Evolutionary conservation across 64 coral and sea anemone genomes (phyloP), one percentile per base, ranked within the genome.

Genomic region (Platygyra sinensis): DNA sequence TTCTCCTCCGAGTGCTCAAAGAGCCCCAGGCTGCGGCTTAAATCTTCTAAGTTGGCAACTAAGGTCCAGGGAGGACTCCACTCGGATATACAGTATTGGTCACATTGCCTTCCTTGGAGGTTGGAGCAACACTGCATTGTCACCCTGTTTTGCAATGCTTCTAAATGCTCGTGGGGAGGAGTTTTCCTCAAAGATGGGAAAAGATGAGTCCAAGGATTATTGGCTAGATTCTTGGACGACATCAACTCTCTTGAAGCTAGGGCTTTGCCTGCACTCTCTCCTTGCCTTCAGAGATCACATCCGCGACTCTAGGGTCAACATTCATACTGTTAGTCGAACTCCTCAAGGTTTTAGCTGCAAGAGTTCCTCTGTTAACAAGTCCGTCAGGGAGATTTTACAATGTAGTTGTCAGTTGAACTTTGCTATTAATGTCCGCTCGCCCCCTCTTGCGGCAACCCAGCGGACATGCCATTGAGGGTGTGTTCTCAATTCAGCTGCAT

Each of bases 181-280:
- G 75, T 79, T 24, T 59, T n/a, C 5, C n/a, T 42, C 4, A 29
- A 78, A 13, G 74, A 69, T 46, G 55, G 76, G 4, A 42, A 50
- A n/a, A n/a, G n/a, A n/a, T n/a, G n/a, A n/a, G n/a, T n/a, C n/a
- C n/a, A 89, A 75, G n/a, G 75, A 89, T 22, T 89, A 79, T 27
- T 79, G 87, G 87, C 55, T 42, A 20, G 87, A 51, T 54, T 17
- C 8, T 22, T n/a, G 19, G 36, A 33, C 12, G 86, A 88, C 30
- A 75, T 88, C 18, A 75, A 88, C 55, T 42, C 52, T 75, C 67
- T 89, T 18, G 87, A 89, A 50, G 39, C 75, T 16, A 79, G 69
- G 17, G 74, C 75, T 36, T 39, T 89, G 25, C n/a, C n/a, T 42
- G 4, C 22, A n/a, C 15, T 89, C 62, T 5, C 52, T 75, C 3